Evolutionary conservation across 1,140 invertebrate species (phyloP).

Genomic region (Pissodes strobi): DNA sequence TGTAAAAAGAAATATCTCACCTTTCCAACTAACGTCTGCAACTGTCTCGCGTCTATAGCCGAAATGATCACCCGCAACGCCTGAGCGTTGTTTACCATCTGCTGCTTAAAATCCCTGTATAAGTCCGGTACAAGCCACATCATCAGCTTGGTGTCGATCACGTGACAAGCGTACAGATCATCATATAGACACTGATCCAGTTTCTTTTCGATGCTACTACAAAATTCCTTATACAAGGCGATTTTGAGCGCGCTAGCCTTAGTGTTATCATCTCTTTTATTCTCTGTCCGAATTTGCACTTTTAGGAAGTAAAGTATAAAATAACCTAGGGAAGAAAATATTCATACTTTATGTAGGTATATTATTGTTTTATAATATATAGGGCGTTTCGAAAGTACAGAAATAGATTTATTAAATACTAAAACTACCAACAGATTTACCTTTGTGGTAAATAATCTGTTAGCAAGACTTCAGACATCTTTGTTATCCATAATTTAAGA

Average conservation of each 20-base stretch:
- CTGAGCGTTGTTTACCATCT: conserved; percentile 83
- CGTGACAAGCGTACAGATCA: conserved; percentile 85
- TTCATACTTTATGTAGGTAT: no score
- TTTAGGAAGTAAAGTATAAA: conserved; percentile 85
- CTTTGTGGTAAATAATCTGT: no score
- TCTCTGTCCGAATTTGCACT: conserved; percentile 68
- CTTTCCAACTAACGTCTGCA: conserved; percentile 87
- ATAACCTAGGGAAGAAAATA: conserved; percentile 72
- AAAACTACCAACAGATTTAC: no score
- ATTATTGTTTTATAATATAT: no score
- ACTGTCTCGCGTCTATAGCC: conserved; percentile 83
- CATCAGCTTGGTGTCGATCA: conserved; percentile 84
- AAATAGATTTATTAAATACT: no score
- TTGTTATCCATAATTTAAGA: no score
- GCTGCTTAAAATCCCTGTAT: conserved; percentile 86
- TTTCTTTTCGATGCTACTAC: conserved; percentile 79
- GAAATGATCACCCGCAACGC: conserved; percentile 86
- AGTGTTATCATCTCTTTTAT: conserved; percentile 63
- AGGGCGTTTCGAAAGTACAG: no score
- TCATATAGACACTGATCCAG: conserved; percentile 73
- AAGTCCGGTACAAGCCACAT: conserved; percentile 90
- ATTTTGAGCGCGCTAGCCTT: conserved; percentile 76
- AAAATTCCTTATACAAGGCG: conserved; percentile 84
- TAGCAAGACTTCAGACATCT: no score
- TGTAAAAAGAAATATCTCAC: no score